These are phyloP conservation scores for Bos javanicus DNA, from an alignment of 2,113 vertebrate species.

Conservation along the genomic window DNA sequence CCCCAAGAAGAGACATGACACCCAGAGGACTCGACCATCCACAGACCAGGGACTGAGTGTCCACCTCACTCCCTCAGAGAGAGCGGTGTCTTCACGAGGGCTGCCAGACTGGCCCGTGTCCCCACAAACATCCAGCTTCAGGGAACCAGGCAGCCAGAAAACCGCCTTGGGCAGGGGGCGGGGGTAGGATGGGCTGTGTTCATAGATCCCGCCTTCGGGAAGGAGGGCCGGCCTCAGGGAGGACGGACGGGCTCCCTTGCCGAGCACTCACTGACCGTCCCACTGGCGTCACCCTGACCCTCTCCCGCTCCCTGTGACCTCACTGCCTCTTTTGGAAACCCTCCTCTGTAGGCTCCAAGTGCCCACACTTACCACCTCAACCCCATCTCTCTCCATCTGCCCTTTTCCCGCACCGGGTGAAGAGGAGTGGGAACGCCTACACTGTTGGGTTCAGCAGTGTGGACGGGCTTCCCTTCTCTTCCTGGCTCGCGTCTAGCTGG, in stretches of 20 bases:
- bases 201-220: not conserved
- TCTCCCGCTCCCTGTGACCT: not conserved
- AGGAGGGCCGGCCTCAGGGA: not conserved
- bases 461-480: not conserved
- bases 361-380: not conserved
- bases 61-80: not conserved
- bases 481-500: not conserved
- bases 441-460: not conserved
- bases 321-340: not conserved
- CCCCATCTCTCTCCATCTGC: not conserved
- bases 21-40: not conserved
- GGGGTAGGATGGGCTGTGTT: not conserved
- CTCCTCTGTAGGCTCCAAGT: not conserved
- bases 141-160: not conserved
- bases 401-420: not conserved
- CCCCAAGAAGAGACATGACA: not conserved
- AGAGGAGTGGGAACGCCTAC: not conserved
- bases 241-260: not conserved
- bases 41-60: not conserved
- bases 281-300: not conserved
- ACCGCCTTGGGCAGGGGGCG: rapidly evolving
- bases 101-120: not conserved
- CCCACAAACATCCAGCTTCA: not conserved
- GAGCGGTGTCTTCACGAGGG: not conserved
- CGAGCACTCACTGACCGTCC: not conserved